These are phyloP conservation scores for Volucella inflata DNA, from an alignment of 2,888 invertebrate genomes.

Conservation along the genomic window DNA sequence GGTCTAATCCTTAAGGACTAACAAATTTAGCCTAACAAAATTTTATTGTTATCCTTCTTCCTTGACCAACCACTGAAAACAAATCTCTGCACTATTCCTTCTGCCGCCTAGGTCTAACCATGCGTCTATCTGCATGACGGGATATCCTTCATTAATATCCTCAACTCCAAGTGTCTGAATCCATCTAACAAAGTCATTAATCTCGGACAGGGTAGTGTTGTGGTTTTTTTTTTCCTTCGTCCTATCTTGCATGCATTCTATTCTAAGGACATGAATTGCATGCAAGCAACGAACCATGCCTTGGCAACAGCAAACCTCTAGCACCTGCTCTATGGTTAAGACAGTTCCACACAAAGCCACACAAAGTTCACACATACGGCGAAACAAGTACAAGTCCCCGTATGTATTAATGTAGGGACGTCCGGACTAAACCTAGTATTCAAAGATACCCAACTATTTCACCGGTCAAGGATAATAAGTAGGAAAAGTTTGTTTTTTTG, in stretches of 20 bases:
- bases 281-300: slow-evolving; percentile 26
- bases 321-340: slow-evolving; percentile 34
- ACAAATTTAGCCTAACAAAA: slow-evolving; percentile 66
- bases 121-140: slow-evolving; percentile 72
- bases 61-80: slow-evolving; percentile 61
- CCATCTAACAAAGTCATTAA: slow-evolving; percentile 72
- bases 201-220: neutral
- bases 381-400: neutral
- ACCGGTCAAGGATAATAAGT: slow-evolving; percentile 73
- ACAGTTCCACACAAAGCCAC: neutral
- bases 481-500: slow-evolving; percentile 70
- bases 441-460: slow-evolving; percentile 50
- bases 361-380: neutral
- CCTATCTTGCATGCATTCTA: slow-evolving; percentile 55
- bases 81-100: slow-evolving; percentile 36
- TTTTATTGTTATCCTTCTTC: slow-evolving; percentile 60
- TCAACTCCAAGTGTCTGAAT: slow-evolving; percentile 64
- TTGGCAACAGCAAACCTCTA: slow-evolving; percentile 28
- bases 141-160: slow-evolving; percentile 75
- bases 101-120: slow-evolving; percentile 26
- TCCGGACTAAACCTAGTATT: neutral
- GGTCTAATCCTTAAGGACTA: slow-evolving; percentile 40
- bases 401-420: neutral
- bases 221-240: slow-evolving; percentile 24
- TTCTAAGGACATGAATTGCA: slow-evolving; percentile 51